Percentiles rank a stretch among this genome's conserved stretches.
Evolutionary conservation across 2,888 invertebrate genomes (phyloP).

Genomic region (Drosophila basisetae): DNA sequence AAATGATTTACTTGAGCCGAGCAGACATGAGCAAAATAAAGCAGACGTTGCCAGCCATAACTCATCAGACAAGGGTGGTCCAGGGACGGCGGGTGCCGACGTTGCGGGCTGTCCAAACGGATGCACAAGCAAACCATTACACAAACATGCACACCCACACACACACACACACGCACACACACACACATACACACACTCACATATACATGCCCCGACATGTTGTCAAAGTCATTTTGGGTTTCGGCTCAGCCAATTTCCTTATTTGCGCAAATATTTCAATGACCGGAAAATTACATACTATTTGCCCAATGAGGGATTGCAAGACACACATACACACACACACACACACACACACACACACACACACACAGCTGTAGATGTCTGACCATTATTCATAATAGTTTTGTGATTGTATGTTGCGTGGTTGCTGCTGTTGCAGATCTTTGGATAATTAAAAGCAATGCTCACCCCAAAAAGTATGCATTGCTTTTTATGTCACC

Average conservation of each 20-base stretch:
- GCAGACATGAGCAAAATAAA: slow-evolving; percentile 45
- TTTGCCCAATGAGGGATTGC: slow-evolving; percentile 66
- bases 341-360: slow-evolving; percentile 15
- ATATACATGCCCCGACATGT: slow-evolving; percentile 48
- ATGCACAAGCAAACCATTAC: slow-evolving; percentile 43
- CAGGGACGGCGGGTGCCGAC: slow-evolving; percentile 10
- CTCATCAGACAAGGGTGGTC: slow-evolving; percentile 51
- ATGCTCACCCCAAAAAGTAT: slow-evolving; percentile 55
- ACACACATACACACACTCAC: slow-evolving; percentile 3
- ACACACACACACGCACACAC: neutral
- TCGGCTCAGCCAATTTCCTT: slow-evolving; percentile 77
- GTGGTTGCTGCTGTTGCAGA: slow-evolving; percentile 24
- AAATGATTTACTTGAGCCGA: slow-evolving; percentile 70
- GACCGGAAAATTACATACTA: slow-evolving; percentile 84
- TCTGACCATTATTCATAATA: slow-evolving; percentile 65
- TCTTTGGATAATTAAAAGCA: slow-evolving; percentile 68
- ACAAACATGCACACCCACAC: slow-evolving; percentile 19
- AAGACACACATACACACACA: slow-evolving; percentile 25
- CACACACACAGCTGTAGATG: slow-evolving; percentile 1
- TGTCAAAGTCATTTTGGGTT: slow-evolving; percentile 72
- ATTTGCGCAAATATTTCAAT: slow-evolving; percentile 80
- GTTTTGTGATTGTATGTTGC: slow-evolving; percentile 21
- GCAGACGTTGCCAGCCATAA: slow-evolving; percentile 69
- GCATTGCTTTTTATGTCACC: slow-evolving; percentile 41
- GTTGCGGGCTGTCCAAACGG: slow-evolving; percentile 15